These are phyloP conservation scores for Lordiphosa fenestrarum DNA, from an alignment of 2,888 invertebrate genomes.

Conservation along the genomic window DNA sequence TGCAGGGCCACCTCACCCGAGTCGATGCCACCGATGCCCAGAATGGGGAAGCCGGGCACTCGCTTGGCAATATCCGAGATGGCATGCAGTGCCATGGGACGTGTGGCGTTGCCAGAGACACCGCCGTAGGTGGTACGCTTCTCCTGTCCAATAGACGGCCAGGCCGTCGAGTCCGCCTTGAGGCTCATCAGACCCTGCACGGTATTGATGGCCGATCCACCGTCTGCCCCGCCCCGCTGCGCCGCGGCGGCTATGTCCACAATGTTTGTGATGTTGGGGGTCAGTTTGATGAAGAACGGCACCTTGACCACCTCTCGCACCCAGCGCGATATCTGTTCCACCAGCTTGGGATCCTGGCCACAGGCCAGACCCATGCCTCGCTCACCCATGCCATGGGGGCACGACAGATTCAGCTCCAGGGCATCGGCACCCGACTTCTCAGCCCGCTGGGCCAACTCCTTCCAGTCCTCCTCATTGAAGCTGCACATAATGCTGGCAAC, in stretches of 20 bases:
- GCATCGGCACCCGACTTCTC: conserved; percentile 95
- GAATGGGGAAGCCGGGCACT: conserved; percentile 93
- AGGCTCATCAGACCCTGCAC: conserved; percentile 97
- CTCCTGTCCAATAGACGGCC: conserved; percentile 92
- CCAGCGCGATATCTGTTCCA: conserved; percentile 94
- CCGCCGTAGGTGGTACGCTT: conserved; percentile 96
- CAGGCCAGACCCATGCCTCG: conserved; percentile 99
- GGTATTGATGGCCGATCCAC: conserved; percentile 98
- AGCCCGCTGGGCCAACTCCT: conserved; percentile 87
- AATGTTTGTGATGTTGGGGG: conserved; percentile 98
- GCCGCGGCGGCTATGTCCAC: conserved; percentile 94
- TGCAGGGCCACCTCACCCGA: conserved; percentile 97
- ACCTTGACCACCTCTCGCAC: conserved; percentile 92
- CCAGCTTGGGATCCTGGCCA: conserved; percentile 95
- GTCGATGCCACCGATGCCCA: conserved; percentile 98
- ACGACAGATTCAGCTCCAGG: conserved; percentile 96
- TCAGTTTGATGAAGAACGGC: conserved; percentile 98
- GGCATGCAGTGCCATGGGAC: conserved; percentile 95
- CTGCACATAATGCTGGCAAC: conserved; percentile 98
- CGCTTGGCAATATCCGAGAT: conserved; percentile 92
- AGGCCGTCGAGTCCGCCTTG: conserved; percentile 89
- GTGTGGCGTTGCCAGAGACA: conserved; percentile 95
- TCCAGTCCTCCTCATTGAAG: conserved; percentile 94
- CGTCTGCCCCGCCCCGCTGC: conserved; percentile 93
- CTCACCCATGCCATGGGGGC: conserved; percentile 99